Evolutionary conservation across 2,113 vertebrate genomes (phyloP), one percentile per base, ranked within the genome.

Genomic region (Clarias macrocephalus): DNA sequence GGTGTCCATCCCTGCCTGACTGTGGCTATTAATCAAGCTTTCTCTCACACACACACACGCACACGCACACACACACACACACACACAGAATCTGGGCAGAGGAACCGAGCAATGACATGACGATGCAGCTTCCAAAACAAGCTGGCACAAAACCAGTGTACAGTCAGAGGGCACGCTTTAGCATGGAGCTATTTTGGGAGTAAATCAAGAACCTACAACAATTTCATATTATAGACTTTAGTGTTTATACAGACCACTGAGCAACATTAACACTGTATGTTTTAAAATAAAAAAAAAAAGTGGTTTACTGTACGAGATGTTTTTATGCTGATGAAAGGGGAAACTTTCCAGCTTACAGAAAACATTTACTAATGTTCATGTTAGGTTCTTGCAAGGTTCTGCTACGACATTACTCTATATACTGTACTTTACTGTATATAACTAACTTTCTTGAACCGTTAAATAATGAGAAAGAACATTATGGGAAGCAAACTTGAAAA

Each of bases 11-110:
- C 84, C 57, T 72, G 68, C 87, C 85, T 88, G 88, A 88, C 88
- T 90, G 65, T n/a, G 72, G 83, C 83, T 73, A 89, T 90, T 90
- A 89, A 90, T 90, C 89, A 90, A 90, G 82, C 88, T 86, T 80
- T 73, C 56, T 79, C 63, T 12, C 75, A 73, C 77, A 68, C 77
- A 56, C 85, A 83, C 76, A 77, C 77, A 63, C 85, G 79, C 76
- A 76, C 76, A 62, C 85, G 79, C 76, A 76, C 77, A 63, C 85
- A 83, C 76, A 76, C 77, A 56, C 85, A 80, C 66, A 76, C 68
- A 76, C 21, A 77, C 1, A 80, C 28, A 70, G 68, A 13, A n/a
- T 48, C 79, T 68, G 37, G 68, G 72, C 76, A 80, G 54, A 57
- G 76, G 54, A 57, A 82, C n/a, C 57, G 1, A 66, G 54, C 68